These are phyloP conservation scores for Pocillopora verrucosa DNA, from an alignment of 64 coral and sea anemone species.

Conservation along the genomic window DNA sequence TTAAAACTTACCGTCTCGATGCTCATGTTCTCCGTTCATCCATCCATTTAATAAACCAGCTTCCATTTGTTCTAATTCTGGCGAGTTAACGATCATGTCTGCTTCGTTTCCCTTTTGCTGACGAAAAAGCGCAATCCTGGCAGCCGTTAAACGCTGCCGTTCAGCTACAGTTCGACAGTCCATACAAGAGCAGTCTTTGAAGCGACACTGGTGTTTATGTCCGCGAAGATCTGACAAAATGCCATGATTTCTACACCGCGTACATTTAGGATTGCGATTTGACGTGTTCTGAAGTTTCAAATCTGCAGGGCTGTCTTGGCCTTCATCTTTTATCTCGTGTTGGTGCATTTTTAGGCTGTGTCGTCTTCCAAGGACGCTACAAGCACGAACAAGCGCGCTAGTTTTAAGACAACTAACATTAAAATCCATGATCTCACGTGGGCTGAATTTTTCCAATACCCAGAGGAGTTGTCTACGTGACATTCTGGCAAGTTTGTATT, in stretches of 20 bases:
- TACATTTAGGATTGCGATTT: conserved; percentile 85
- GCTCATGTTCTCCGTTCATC: conserved; percentile 21
- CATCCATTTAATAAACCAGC: conserved; percentile 4
- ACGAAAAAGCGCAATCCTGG: conserved; percentile 85
- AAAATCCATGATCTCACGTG: conserved; percentile 15
- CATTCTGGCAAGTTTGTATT: conserved; percentile 31
- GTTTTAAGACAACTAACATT: background rate
- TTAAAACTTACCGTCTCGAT: background rate
- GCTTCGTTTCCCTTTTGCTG: conserved; percentile 83
- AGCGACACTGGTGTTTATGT: conserved; percentile 93
- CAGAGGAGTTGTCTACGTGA: conserved; percentile 1
- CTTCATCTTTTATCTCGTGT: conserved; percentile 37
- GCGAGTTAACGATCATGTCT: conserved; percentile 61
- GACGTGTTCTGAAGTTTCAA: conserved; percentile 7
- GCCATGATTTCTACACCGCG: conserved; percentile 89
- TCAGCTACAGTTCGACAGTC: conserved; percentile 89
- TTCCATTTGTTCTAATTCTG: conserved; percentile 25
- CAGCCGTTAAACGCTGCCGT: conserved; percentile 81
- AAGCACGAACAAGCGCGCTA: conserved; percentile 24
- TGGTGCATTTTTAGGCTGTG: conserved; percentile 4
- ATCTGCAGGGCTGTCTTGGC: background rate
- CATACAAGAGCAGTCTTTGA: conserved; percentile 85
- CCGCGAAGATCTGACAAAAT: conserved; percentile 92
- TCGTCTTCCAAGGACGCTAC: background rate
- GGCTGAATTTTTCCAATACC: conserved; percentile 13